phyloP scores from a whole-genome alignment of 2,797 vertebrate species.

The Cirrhinus molitorella region DNA sequence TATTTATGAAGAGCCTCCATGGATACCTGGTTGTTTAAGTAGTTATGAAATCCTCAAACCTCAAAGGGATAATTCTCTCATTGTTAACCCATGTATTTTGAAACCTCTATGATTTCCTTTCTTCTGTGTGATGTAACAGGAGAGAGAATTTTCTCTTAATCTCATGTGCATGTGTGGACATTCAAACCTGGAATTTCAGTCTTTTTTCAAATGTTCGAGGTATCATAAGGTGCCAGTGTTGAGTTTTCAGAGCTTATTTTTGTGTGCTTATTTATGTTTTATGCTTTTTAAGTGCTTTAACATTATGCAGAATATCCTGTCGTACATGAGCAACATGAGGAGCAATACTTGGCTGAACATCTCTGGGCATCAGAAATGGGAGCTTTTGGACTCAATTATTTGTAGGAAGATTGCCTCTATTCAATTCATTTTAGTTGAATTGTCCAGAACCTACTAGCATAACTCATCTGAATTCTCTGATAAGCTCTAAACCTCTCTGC shows the following conservation, averaged over 20 bases:
- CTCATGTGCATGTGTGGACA: background rate
- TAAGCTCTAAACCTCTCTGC: background rate
- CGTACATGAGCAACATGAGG: background rate
- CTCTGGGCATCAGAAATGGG: background rate
- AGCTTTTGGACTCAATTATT: background rate
- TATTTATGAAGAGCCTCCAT: constrained; percentile 47
- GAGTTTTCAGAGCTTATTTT: background rate
- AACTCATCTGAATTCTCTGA: constrained; percentile 3
- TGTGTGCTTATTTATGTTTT: background rate
- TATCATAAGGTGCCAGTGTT: background rate
- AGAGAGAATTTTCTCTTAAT: background rate
- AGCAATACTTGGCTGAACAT: background rate
- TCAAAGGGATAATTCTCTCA: background rate
- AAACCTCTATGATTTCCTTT: background rate
- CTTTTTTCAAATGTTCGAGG: background rate
- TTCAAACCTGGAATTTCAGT: background rate
- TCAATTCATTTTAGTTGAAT: background rate
- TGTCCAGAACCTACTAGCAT: background rate
- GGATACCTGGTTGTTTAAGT: constrained; percentile 31
- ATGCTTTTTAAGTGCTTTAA: background rate
- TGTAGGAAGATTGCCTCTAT: background rate
- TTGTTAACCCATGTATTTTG: background rate
- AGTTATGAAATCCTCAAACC: constrained; percentile 30
- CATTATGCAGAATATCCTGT: background rate
- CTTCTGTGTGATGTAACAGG: background rate